Percentiles rank a stretch among this genome's conserved stretches.
Conservation (phyloP, 2,888 invertebrate species). For the Atethmia centrago region DNA sequence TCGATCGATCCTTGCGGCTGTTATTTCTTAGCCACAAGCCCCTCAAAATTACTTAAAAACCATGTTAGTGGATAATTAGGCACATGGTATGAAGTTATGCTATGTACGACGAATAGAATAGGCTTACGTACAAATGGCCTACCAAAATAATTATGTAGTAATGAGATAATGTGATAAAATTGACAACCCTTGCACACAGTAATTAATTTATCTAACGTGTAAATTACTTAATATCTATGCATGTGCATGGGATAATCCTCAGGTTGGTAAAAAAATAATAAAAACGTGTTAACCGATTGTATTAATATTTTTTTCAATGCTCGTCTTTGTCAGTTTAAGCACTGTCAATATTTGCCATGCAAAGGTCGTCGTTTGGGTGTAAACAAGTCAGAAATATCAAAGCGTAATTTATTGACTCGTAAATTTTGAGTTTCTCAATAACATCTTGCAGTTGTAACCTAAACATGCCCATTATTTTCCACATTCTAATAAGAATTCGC, state of each 20-base stretch:
- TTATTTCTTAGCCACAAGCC: too few species aligned
- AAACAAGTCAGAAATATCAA: not conserved
- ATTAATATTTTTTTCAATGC: conserved; percentile 11
- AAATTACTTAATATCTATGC: conserved; percentile 20
- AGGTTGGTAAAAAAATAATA: not conserved
- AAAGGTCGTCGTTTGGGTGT: conserved; percentile 34
- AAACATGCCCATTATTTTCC: not conserved
- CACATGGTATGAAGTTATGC: too few species aligned
- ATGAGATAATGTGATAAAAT: conserved; percentile 24
- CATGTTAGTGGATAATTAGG: too few species aligned
- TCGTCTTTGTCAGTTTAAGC: conserved; percentile 24
- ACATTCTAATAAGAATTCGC: not conserved
- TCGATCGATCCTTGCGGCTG: too few species aligned
- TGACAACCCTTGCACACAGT: conserved; percentile 8
- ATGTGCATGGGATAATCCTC: not conserved
- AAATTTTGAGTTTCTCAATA: too few species aligned
- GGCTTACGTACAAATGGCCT: not conserved
- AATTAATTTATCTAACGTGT: conserved; percentile 16
- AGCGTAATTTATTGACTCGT: too few species aligned
- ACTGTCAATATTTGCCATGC: conserved; percentile 25
- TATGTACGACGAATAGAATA: too few species aligned
- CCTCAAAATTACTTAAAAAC: too few species aligned
- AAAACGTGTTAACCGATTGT: conserved; percentile 18
- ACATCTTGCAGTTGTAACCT: too few species aligned
- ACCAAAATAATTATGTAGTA: not conserved